Base-by-base conservation (phyloP, 2,113 vertebrate species). In the pig (Sus scrofa) region DNA sequence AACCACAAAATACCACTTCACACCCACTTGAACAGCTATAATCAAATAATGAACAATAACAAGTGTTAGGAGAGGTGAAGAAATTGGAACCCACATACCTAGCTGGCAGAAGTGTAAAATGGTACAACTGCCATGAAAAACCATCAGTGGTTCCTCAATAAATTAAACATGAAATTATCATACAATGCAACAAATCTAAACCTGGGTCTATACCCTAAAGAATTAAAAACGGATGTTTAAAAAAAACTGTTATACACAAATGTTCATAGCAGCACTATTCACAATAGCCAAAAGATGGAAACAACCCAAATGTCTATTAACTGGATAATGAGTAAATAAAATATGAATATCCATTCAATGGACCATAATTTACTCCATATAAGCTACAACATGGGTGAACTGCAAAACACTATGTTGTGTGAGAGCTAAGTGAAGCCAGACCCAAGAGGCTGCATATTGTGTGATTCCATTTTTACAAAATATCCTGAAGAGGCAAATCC, bases 31-130 rank as follows among this genome's bases (percentile, higher is more conserved):
- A 19, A 54, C 63, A 54, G 18, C 52, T 89, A 30, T n/a, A 96
- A 81, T 89, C 78, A 97, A 94, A 96, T 89, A 92, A 74, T 26
- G 11, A 30, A 89, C 96, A 89, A 94, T 54, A 71, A 37, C 27
- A 82, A 96, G 37, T 68, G 18, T 68, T 60, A 5, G 75, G 14
- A 95, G 54, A 81, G 16, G 20, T 75, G 54, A 89, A 92, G 56
- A 94, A 92, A 81, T 63, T 10, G 37, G 65, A 94, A 60, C 58
- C 10, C 9, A 85, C 20, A 78, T 27, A 85, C 7, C n/a, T 58
- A 56, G 62, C 79, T 63, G 26, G 26, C 1, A 26, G 44, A 7
- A 44, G 65, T 50, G 6, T 52, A 83, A 88, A 96, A 77, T 20
- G 3, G 2, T 6, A 14, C 56, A 37, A 60, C 34, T 78, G 32